Conservation (phyloP, 2,113 vertebrate genomes). For the Hemicordylus capensis region DNA sequence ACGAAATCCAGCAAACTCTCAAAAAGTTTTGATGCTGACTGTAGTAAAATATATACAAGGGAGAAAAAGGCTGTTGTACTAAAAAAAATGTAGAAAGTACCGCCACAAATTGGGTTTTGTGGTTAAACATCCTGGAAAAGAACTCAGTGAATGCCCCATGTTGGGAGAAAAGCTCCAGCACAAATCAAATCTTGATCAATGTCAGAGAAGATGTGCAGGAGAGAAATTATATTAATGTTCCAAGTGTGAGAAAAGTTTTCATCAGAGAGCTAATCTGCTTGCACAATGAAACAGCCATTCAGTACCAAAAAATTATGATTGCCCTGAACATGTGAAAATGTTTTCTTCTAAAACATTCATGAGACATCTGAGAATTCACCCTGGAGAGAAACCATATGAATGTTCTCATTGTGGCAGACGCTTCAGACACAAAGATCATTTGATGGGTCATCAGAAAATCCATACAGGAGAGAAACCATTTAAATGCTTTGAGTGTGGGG, state of each 20-base stretch:
- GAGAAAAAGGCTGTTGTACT: neutral
- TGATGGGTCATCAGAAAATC: conserved; percentile 70
- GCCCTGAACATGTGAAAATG: conserved; percentile 31
- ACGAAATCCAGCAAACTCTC: no score
- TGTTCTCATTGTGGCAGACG: conserved; percentile 77
- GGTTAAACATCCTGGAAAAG: neutral
- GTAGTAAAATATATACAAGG: neutral
- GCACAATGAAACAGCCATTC: no score
- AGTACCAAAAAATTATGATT: neutral
- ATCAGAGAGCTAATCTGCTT: no score
- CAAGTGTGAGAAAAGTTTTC: no score
- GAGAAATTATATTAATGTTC: no score
- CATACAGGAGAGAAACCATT: neutral
- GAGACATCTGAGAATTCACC: neutral
- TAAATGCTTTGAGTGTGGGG: neutral
- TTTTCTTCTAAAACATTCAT: neutral
- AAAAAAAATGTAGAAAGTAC: neutral
- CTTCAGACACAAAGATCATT: conserved; percentile 77
- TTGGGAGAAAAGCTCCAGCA: neutral
- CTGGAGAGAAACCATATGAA: conserved; percentile 72
- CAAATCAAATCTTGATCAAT: neutral
- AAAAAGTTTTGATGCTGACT: no score
- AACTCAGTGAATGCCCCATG: neutral
- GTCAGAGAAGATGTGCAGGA: no score
- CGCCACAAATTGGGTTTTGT: neutral